phyloP scores from a whole-genome alignment of 2,797 vertebrate species.

The Buphagus erythrorhynchus region DNA sequence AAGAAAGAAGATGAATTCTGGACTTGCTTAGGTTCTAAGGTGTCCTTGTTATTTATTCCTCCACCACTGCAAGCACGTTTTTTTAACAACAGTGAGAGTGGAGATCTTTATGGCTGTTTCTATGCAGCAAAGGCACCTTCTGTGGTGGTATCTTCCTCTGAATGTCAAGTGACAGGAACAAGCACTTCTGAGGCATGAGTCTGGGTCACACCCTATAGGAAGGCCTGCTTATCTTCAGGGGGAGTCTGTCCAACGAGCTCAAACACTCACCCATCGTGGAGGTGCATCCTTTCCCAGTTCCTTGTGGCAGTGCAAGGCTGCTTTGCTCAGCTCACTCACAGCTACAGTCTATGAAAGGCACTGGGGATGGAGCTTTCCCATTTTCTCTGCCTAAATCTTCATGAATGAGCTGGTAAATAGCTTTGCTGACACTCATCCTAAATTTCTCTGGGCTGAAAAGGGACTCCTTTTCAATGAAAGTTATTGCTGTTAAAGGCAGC shows the following conservation, averaged over 20 bases:
- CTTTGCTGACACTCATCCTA: background rate
- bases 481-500: background rate
- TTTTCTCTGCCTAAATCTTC: background rate
- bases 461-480: background rate
- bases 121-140: background rate
- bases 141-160: background rate
- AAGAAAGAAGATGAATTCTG: background rate
- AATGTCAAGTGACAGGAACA: background rate
- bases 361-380: background rate
- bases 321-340: background rate
- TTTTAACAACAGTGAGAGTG: background rate
- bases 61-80: accelerated
- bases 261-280: background rate
- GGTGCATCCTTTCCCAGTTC: background rate
- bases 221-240: background rate
- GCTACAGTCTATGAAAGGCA: background rate
- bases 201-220: background rate
- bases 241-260: background rate
- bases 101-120: background rate
- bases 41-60: background rate
- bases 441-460: background rate
- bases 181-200: background rate
- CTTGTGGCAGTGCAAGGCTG: background rate
- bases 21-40: background rate
- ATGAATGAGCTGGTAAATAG: background rate